A percentile compares a stretch with the other conserved stretches of the same genome.
These are phyloP conservation scores for Babyrousa celebensis DNA, from an alignment of 2,797 vertebrate genomes.

Conservation along the genomic window DNA sequence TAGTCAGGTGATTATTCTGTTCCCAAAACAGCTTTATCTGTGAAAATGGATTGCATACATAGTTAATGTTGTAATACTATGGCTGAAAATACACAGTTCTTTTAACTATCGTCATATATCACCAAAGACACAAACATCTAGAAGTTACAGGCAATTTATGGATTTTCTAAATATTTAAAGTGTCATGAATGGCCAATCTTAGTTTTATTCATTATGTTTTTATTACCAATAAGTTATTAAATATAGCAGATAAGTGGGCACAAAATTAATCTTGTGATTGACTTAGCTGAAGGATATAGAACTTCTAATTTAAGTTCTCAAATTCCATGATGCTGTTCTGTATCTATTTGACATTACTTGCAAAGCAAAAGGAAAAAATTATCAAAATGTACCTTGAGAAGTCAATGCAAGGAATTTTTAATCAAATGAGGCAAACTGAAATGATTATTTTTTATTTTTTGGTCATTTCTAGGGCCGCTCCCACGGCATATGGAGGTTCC, in stretches of 20 bases:
- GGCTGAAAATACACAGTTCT: conserved; percentile 47
- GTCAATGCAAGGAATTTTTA: not conserved
- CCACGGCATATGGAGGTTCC: no score
- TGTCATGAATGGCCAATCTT: conserved; percentile 58
- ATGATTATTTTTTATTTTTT: conserved; percentile 12
- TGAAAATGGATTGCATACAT: conserved; percentile 73
- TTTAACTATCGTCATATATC: conserved; percentile 66
- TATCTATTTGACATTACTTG: not conserved
- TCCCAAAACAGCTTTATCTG: conserved; percentile 59
- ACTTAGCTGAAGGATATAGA: conserved; percentile 56
- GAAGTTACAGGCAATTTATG: conserved; percentile 61
- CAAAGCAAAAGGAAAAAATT: conserved; percentile 3
- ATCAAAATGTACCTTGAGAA: not conserved
- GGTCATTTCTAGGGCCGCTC: no score
- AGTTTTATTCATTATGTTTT: conserved; percentile 77
- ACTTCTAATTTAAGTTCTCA: conserved; percentile 57
- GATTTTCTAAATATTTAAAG: conserved; percentile 80
- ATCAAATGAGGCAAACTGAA: conserved; percentile 49
- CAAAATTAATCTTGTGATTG: conserved; percentile 58
- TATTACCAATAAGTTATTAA: conserved; percentile 58
- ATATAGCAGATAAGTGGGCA: conserved; percentile 22
- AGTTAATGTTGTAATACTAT: conserved; percentile 70
- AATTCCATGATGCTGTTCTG: conserved; percentile 9
- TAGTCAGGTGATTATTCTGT: conserved; percentile 64
- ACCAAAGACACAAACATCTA: conserved; percentile 61